These are phyloP conservation scores for Harpagifer antarcticus DNA, from an alignment of 2,797 vertebrate species.

Conservation along the genomic window DNA sequence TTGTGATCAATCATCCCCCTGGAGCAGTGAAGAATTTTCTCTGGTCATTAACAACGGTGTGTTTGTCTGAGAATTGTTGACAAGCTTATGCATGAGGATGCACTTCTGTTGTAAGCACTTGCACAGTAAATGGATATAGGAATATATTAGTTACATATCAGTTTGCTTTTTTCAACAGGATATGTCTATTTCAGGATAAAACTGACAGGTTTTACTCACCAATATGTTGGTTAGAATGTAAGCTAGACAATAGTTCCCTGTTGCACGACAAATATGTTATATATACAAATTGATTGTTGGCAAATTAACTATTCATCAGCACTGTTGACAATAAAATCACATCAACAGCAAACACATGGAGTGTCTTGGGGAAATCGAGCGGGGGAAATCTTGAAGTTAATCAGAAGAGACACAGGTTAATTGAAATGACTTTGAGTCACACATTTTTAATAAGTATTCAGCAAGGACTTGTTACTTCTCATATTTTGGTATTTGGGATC, in stretches of 20 bases:
- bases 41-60: slow-evolving; percentile 82
- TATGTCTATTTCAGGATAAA: slow-evolving; percentile 10
- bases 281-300: slow-evolving; percentile 17
- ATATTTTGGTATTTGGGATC: slow-evolving; percentile 1
- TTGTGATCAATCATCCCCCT: slow-evolving; percentile 80
- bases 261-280: slow-evolving; percentile 2
- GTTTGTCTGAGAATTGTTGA: slow-evolving; percentile 59
- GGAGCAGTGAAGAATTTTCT: slow-evolving; percentile 73
- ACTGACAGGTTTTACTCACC: slow-evolving; percentile 16
- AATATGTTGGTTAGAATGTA: slow-evolving; percentile 14
- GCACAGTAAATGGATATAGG: background rate
- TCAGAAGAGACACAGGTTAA: slow-evolving; percentile 11
- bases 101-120: background rate
- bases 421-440: slow-evolving; percentile 13
- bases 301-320: slow-evolving; percentile 33
- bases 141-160: background rate
- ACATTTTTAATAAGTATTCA: slow-evolving; percentile 10
- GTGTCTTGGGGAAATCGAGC: background rate
- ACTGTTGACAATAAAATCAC: slow-evolving; percentile 34
- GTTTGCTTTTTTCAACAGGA: background rate
- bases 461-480: background rate
- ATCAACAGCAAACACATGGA: slow-evolving; percentile 21
- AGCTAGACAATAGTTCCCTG: slow-evolving; percentile 35
- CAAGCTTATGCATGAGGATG: slow-evolving; percentile 43
- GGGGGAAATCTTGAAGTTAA: background rate